Base-by-base conservation (phyloP, 2,888 invertebrate species). In the Deilephila elpenor region DNA sequence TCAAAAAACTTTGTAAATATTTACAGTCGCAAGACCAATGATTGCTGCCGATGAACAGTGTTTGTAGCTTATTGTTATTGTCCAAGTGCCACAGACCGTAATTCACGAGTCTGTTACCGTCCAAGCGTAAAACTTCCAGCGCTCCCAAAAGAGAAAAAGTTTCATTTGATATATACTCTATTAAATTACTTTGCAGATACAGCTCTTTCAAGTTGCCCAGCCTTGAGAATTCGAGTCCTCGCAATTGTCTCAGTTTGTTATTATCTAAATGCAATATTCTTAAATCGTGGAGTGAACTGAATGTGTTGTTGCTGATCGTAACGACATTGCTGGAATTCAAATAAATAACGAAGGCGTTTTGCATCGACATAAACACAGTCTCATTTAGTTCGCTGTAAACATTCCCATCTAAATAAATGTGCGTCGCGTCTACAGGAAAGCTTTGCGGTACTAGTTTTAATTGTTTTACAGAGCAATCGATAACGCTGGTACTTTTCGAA, bases 351-450 rank as follows among this genome's bases (percentile, higher is more conserved):
- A 97, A 95, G 95, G 91, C 91, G 83, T 86, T 92, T 80, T 85
- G 89, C 87, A 92, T 91, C 77, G 86, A 85, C 86, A 89, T 85
- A 80, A 94, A 93, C 87, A 91, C 88, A 85, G 93, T 91, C 80
- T 91, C 91, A 82, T 93, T 96, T 75, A 99, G 93, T 84, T 97
- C 97, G 71, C 96, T 96, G 83, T 98, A 96, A 86, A 97, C 96
- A 93, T 98, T 98, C 72, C 98, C 98, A 89, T 98, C 98, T 83
- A 99, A 93, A 90, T 98, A 98, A 75, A 99, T 96, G 89, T 98
- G 98, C 70, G 98, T 98, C 7, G 98, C 98, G 87, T 98, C 98
- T 96, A 97, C 97, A 14, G 99, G 99, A 84, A 99, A 96, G 77
- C 97, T 96, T 51, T 96, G 95, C 6, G 98, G 98, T 80, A 98